Evolutionary conservation across 2,797 vertebrate genomes (phyloP), one percentile per base, ranked within the genome.

Genomic region (Decapterus maruadsi): DNA sequence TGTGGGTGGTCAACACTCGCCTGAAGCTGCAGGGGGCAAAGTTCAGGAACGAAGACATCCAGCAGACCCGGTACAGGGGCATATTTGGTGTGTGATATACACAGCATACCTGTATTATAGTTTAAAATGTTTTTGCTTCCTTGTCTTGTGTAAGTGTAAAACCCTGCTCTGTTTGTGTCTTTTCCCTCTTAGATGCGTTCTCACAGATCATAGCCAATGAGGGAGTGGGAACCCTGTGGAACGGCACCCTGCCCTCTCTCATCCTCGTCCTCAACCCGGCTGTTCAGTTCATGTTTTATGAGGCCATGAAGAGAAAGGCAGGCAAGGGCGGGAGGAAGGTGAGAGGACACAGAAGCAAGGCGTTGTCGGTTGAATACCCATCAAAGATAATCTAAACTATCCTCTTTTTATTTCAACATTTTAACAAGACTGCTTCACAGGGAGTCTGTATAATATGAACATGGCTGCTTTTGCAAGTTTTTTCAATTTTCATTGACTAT

Each of bases 1-100:
- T 96, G 95, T 96, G 96, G 96, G 95, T 96, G 80, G 95, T 96
- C 77, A 96, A 96, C 91, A 96, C 96, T 26, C 93, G 96, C 2
- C 89, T 96, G 77, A 96, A 96, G 90, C 90, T 96, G 65, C 96
- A 96, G 84, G 96, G 96, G 38, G 95, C 86, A 6, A 96, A 95
- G 86, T 96, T 96, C 83, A 91, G 95, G 78, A 95, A 95, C 0
- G 92, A 95, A 73, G 94, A 96, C 46, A 83, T 96, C 48, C 94
- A 95, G 1, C 95, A 95, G 88, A 96, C 96, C 40, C 93, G 93
- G 22, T 96, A 96, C 90, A 93, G 73, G 38, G 95, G 96, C 75
- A 96, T 96, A 70, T 94, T 94, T 53, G 95, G 96, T 96, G 66
- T 75, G 92, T 74, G 22, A 2, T 12, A 8, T 36, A 12, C 60